These are phyloP conservation scores for Habroteleia sp. DNA, from an alignment of 2,888 invertebrate species.

Conservation along the genomic window DNA sequence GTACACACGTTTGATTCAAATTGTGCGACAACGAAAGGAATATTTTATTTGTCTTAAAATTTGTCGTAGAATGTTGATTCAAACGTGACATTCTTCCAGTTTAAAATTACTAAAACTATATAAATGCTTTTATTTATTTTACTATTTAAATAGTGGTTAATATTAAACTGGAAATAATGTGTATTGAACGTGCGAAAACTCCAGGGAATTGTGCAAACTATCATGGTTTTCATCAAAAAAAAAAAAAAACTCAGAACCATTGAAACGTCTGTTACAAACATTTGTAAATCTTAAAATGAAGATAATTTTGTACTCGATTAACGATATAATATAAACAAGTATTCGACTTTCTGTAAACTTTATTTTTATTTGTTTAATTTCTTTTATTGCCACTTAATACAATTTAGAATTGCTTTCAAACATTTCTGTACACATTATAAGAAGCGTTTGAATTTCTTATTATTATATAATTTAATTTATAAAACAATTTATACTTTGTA, in stretches of 20 bases:
- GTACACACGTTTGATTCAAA: constrained; percentile 9
- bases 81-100: constrained; percentile 6
- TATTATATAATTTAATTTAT: no score
- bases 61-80: background rate
- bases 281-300: constrained; percentile 24
- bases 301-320: constrained; percentile 28
- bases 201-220: constrained; percentile 43
- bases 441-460: no score
- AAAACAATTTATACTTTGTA: no score
- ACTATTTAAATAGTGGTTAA: background rate
- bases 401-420: no score
- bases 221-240: constrained; percentile 28
- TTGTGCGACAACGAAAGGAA: background rate
- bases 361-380: no score
- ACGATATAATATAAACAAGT: no score
- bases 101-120: constrained; percentile 15
- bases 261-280: constrained; percentile 6
- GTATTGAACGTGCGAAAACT: constrained; percentile 11
- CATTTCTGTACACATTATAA: no score
- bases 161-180: constrained; percentile 27
- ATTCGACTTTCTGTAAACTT: no score
- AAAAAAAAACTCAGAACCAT: background rate
- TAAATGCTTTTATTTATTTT: background rate
- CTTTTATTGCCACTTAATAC: no score
- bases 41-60: constrained; percentile 15